Base-by-base conservation (phyloP, 2,113 vertebrate species). In the Notarius quadriscutis region DNA sequence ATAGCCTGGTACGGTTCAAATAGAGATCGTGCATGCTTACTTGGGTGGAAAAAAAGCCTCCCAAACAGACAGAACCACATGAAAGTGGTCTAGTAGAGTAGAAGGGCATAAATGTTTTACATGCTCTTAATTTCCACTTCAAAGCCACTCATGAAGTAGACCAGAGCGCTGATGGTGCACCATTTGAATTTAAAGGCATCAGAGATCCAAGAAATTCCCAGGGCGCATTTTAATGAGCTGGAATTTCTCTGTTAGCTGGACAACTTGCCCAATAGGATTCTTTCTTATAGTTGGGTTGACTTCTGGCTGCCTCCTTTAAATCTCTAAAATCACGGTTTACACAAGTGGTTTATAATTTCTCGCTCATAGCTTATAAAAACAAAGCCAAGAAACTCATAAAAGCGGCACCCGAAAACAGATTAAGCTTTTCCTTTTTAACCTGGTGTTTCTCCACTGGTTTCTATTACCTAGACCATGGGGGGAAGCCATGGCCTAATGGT, bases 51-150 rank as follows among this genome's bases (percentile, higher is more conserved):
- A 15, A 27, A 62, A 80, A 79, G 48, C 20, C 62, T 81, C 58
- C 78, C 63, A 62, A 58, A 86, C 69, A 60, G 50, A 83, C 30
- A 0, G 57, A 48, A 77, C 87, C 87, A 88, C 79, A 83, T 88
- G 20, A 77, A 88, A 83, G 69, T 48, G 30, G 69, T 67, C 25
- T 82, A n/a, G 69, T 27, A 75, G 41, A 69, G 81, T 62, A 57
- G 57, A 81, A 81, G 79, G 79, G 79, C 34, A 48, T 60, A 65
- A 78, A 86, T 85, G 72, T 77, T 85, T 85, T 63, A 85, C 72
- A 62, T 77, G 71, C 71, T 74, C 60, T 14, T 80, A 41, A 65
- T 69, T 81, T 74, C 83, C 65, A 81, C 77, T 62, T 81, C 83
- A 85, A 85, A 48, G 57, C 79, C 57, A 48, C 79, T 62, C 30